A percentile compares a stretch with the other conserved stretches of the same genome.
Conservation (phyloP, 2,888 invertebrate genomes). For the Hyalella azteca region DNA sequence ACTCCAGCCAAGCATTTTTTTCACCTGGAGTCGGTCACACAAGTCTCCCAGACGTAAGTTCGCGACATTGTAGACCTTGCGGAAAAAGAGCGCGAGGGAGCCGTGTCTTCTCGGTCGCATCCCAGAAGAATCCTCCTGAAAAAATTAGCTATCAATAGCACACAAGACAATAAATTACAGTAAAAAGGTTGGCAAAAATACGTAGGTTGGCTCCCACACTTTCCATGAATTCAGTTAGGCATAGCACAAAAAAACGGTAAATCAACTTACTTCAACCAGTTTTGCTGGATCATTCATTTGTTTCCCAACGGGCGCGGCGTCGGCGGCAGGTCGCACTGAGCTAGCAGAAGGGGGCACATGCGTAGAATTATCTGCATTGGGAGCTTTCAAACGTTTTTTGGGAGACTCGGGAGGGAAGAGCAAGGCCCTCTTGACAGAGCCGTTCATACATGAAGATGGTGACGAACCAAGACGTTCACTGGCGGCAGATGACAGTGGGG, state of each 20-base stretch:
- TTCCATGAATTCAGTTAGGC: too few species aligned
- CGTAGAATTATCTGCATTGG: too few species aligned
- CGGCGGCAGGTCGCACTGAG: neutral
- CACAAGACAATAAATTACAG: too few species aligned
- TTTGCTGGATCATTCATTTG: too few species aligned
- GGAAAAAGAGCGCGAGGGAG: slow-evolving; percentile 78
- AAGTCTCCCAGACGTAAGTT: slow-evolving; percentile 90
- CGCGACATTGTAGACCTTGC: slow-evolving; percentile 93
- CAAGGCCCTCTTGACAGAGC: neutral
- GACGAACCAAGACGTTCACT: slow-evolving; percentile 23
- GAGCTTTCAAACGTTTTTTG: slow-evolving; percentile 5
- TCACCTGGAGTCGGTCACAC: slow-evolving; percentile 73
- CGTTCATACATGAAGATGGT: slow-evolving; percentile 3
- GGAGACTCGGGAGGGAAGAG: slow-evolving; percentile 13
- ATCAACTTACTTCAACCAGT: too few species aligned
- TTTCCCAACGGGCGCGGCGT: too few species aligned
- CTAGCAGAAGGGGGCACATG: neutral
- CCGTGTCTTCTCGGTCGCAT: slow-evolving; percentile 70
- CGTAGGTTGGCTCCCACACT: too few species aligned
- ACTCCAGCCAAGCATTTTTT: too few species aligned
- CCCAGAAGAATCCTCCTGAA: slow-evolving; percentile 52
- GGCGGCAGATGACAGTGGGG: slow-evolving; percentile 59
- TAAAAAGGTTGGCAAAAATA: too few species aligned
- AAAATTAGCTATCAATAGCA: too few species aligned
- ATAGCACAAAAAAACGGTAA: too few species aligned